phyloP scores from a whole-genome alignment of 1,140 invertebrate species.

The Drosophila orosa region DNA sequence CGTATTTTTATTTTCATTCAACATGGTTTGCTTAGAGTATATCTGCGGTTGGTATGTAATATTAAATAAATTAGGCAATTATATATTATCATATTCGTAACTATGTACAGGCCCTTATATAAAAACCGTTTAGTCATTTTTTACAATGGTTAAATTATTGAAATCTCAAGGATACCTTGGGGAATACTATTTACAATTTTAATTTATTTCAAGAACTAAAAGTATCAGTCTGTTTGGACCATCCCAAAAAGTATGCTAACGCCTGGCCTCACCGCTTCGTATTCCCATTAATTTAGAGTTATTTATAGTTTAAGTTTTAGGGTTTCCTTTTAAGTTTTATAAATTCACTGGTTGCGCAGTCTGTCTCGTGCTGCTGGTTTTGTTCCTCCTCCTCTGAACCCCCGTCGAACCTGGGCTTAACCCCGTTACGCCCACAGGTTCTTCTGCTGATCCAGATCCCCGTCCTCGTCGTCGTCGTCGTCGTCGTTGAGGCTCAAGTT shows the following conservation, averaged over 20 bases:
- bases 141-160: constrained; percentile 39
- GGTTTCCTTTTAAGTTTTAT: constrained; percentile 39
- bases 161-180: constrained; percentile 5
- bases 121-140: constrained; percentile 43
- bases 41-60: constrained; percentile 23
- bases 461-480: constrained; percentile 52
- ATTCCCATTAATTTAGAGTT: constrained; percentile 16
- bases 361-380: constrained; percentile 50
- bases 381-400: not conserved
- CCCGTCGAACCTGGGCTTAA: constrained; percentile 2
- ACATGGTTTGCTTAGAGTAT: constrained; percentile 25
- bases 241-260: constrained; percentile 48
- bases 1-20: constrained; percentile 50
- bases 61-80: constrained; percentile 62
- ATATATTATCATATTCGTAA: constrained; percentile 17
- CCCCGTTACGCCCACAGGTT: constrained; percentile 72
- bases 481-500: constrained; percentile 74
- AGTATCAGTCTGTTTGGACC: constrained; percentile 76
- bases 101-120: constrained; percentile 49
- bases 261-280: not conserved
- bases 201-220: constrained; percentile 69
- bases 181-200: constrained; percentile 59
- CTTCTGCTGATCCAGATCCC: constrained; percentile 61
- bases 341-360: constrained; percentile 79
- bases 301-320: constrained; percentile 39